These are phyloP conservation scores for Falcaria lacertinaria DNA, from an alignment of 2,888 invertebrate genomes.

Conservation along the genomic window DNA sequence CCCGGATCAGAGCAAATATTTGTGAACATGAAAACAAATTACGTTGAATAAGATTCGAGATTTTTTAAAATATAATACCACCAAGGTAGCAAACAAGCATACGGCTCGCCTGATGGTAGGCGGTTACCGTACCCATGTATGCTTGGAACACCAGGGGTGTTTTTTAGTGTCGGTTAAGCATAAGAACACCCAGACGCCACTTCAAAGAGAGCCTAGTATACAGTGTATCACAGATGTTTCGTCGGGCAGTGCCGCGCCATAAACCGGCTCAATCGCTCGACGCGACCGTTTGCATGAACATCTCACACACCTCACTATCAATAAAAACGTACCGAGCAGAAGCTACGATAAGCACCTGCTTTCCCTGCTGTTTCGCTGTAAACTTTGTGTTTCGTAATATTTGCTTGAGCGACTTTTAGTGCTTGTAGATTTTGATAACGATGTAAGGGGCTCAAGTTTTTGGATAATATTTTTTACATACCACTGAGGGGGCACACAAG, in stretches of 20 bases:
- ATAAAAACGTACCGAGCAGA: conserved; percentile 21
- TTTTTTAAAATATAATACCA: too few species aligned
- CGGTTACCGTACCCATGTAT: too few species aligned
- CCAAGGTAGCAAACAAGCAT: too few species aligned
- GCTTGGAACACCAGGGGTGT: background rate
- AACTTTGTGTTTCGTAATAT: background rate
- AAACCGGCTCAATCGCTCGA: conserved; percentile 57
- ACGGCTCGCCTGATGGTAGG: too few species aligned
- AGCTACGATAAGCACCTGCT: conserved; percentile 8
- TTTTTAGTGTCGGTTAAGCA: background rate
- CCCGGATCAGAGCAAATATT: too few species aligned
- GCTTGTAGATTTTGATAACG: background rate
- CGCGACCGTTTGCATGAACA: conserved; percentile 52
- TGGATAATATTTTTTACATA: too few species aligned
- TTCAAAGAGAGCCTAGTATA: background rate
- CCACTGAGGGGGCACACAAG: too few species aligned
- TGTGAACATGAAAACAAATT: too few species aligned
- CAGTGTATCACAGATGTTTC: conserved; percentile 32
- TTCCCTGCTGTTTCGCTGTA: background rate
- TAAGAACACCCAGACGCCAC: background rate
- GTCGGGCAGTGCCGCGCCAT: conserved; percentile 41
- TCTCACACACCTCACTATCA: conserved; percentile 27
- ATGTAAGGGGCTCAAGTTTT: conserved; percentile 8
- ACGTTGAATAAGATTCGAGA: too few species aligned
- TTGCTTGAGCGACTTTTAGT: background rate